Evolutionary conservation across 2,113 vertebrate genomes (phyloP).

Genomic region (Myotis yumanensis): DNA sequence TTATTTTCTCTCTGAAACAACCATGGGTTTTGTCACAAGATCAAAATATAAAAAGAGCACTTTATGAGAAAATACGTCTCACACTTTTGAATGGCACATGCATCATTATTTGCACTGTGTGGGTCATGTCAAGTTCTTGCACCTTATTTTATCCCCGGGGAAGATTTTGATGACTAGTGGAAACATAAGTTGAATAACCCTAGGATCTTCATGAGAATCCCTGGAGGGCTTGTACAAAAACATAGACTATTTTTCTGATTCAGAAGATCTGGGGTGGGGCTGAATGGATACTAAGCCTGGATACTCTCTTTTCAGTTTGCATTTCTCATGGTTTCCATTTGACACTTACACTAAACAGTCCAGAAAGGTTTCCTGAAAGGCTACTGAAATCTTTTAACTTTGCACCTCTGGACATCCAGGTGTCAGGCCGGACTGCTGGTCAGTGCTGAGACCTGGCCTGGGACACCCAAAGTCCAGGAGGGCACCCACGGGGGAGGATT

Average conservation of each 20-base stretch:
- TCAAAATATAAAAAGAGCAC: not conserved
- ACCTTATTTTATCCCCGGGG: not conserved
- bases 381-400: not conserved
- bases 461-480: not conserved
- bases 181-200: not conserved
- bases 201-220: not conserved
- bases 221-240: no score
- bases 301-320: not conserved
- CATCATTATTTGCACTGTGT: not conserved
- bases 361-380: not conserved
- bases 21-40: not conserved
- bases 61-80: not conserved
- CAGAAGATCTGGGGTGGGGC: not conserved
- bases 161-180: not conserved
- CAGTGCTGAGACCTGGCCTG: not conserved
- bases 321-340: not conserved
- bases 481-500: not conserved
- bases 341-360: not conserved
- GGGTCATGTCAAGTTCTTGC: not conserved
- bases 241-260: no score
- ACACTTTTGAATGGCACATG: not conserved
- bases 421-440: not conserved
- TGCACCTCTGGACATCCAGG: not conserved
- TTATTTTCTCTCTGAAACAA: constrained; percentile 36
- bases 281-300: not conserved